Percentiles rank a stretch among this genome's conserved stretches.
Conservation (phyloP, 2,797 vertebrate genomes). For the Anniella stebbinsi region DNA sequence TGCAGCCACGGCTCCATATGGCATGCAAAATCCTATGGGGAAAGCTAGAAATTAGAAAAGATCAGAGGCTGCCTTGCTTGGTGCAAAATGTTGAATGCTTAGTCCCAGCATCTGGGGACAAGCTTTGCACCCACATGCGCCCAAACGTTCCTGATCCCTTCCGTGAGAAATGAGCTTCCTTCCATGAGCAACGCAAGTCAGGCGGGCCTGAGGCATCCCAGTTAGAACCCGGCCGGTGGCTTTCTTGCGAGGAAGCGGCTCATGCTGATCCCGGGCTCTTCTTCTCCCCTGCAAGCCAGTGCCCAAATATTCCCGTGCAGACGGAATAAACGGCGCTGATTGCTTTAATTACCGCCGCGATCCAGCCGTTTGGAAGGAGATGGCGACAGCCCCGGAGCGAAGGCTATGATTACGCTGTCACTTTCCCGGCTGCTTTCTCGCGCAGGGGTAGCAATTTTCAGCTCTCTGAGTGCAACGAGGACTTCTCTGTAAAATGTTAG, state of each 20-base stretch:
- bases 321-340: conserved; percentile 73
- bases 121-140: no score
- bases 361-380: conserved; percentile 72
- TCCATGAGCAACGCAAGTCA: not conserved
- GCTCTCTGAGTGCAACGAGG: conserved; percentile 56
- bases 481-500: conserved; percentile 61
- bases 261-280: not conserved
- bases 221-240: not conserved
- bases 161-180: not conserved
- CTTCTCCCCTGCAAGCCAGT: not conserved
- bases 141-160: not conserved
- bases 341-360: conserved; percentile 78
- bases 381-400: conserved; percentile 59
- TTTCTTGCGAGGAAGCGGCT: not conserved
- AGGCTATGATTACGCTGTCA: conserved; percentile 79
- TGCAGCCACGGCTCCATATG: not conserved
- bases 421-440: conserved; percentile 69
- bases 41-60: not conserved
- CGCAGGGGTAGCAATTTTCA: conserved; percentile 75
- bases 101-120: no score
- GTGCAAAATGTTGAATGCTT: not conserved
- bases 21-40: no score
- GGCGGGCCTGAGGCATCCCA: not conserved
- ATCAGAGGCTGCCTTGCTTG: not conserved
- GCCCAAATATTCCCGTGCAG: not conserved